These are phyloP conservation scores for Furcifer pardalis DNA, from an alignment of 2,797 vertebrate species.

Conservation along the genomic window DNA sequence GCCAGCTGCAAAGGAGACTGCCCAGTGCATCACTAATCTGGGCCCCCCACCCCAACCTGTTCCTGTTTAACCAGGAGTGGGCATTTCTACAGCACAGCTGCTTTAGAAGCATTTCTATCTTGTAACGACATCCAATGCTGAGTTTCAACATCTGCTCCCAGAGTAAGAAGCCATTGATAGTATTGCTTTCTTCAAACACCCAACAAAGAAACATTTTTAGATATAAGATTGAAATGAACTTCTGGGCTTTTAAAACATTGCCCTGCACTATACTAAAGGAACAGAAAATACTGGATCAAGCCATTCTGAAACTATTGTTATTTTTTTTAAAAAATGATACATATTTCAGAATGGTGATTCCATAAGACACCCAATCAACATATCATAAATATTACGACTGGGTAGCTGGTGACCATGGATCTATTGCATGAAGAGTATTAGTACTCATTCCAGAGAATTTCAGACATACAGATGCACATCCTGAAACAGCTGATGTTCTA, in stretches of 20 bases:
- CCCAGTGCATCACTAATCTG: background rate
- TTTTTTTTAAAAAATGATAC: background rate
- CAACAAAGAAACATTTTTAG: background rate
- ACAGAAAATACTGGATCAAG: background rate
- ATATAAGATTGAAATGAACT: background rate
- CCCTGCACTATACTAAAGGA: background rate
- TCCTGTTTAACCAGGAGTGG: background rate
- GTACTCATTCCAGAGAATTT: background rate
- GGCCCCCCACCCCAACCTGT: background rate
- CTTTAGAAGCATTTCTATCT: background rate
- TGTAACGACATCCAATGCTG: background rate
- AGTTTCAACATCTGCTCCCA: background rate
- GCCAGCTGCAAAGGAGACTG: background rate
- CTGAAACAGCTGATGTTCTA: background rate
- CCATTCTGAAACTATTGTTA: background rate
- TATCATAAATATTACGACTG: slow-evolving; percentile 1
- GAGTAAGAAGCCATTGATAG: background rate
- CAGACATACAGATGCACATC: background rate
- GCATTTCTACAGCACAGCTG: background rate
- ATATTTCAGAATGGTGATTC: background rate
- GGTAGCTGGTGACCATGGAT: background rate
- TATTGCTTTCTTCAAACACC: background rate
- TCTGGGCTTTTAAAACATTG: background rate
- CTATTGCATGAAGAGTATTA: slow-evolving; percentile 5
- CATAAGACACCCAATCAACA: background rate